phyloP scores from a whole-genome alignment of 1,140 invertebrate genomes.

The Drosophila pseudoobscura region DNA sequence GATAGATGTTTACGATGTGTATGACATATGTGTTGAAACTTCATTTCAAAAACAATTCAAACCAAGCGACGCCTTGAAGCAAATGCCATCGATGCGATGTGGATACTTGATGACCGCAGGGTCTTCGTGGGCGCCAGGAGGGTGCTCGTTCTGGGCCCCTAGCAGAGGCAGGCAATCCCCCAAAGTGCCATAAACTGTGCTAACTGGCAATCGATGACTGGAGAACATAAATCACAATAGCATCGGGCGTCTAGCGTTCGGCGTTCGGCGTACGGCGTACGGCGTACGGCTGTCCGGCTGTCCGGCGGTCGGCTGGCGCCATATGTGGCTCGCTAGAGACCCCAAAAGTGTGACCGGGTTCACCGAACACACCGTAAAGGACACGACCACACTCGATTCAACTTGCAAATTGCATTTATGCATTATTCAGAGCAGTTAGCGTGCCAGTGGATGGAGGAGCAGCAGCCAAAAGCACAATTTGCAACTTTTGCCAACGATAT shows the following conservation, averaged over 20 bases:
- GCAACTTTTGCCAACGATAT: slow-evolving; percentile 66
- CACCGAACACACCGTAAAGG: slow-evolving; percentile 19
- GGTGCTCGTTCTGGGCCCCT: not conserved
- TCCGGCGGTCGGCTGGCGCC: slow-evolving; percentile 19
- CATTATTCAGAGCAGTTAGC: slow-evolving; percentile 61
- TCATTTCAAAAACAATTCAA: no score
- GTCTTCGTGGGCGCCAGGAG: not conserved
- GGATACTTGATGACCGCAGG: not conserved
- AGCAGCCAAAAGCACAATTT: slow-evolving; percentile 51
- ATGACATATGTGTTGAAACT: no score
- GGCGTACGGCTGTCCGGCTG: no score
- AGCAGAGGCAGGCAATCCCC: slow-evolving; percentile 18
- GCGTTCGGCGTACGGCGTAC: no score
- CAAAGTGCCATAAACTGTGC: slow-evolving; percentile 41
- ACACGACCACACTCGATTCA: slow-evolving; percentile 38
- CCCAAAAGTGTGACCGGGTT: slow-evolving; percentile 32
- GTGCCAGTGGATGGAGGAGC: slow-evolving; percentile 5
- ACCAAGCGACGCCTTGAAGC: no score
- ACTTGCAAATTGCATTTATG: slow-evolving; percentile 47
- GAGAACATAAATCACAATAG: slow-evolving; percentile 20
- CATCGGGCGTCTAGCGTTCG: slow-evolving; percentile 5
- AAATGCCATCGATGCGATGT: no score
- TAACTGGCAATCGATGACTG: slow-evolving; percentile 44
- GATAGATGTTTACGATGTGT: no score
- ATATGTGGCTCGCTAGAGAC: slow-evolving; percentile 15